These are phyloP conservation scores for Temnothorax nylanderi DNA, from an alignment of 1,140 invertebrate species.

Conservation along the genomic window DNA sequence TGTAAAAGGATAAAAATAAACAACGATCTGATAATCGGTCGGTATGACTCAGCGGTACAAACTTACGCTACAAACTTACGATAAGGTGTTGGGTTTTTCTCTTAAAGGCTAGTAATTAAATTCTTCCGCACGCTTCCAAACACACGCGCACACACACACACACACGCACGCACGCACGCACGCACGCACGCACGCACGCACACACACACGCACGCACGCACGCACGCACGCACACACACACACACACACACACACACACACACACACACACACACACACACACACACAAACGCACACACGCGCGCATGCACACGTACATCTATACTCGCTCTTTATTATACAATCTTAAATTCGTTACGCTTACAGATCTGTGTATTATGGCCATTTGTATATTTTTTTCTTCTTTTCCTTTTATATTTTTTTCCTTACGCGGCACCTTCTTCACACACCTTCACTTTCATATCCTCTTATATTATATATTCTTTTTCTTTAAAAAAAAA, in stretches of 20 bases:
- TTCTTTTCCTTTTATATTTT: conserved; percentile 27
- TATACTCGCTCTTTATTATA: conserved; percentile 28
- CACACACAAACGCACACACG: not conserved
- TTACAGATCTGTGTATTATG: conserved; percentile 77
- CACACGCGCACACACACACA: not conserved
- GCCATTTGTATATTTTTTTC: conserved; percentile 71
- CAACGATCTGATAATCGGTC: conserved; percentile 33
- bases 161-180: not conserved
- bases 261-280: not conserved
- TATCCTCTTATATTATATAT: conserved; percentile 30
- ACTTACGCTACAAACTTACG: conserved; percentile 65
- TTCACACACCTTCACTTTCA: not conserved
- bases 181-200: not conserved
- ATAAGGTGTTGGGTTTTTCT: conserved; percentile 65
- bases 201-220: not conserved
- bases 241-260: not conserved
- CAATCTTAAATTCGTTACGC: conserved; percentile 56
- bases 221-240: not conserved
- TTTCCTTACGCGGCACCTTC: not conserved
- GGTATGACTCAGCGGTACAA: conserved; percentile 59
- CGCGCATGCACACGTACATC: not conserved
- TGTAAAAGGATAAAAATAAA: conserved; percentile 28
- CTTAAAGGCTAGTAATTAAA: conserved; percentile 77
- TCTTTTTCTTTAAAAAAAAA: conserved; percentile 3
- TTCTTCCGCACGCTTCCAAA: conserved; percentile 48